Base-by-base conservation (phyloP, 2,797 vertebrate genomes). In the Manis javanica region DNA sequence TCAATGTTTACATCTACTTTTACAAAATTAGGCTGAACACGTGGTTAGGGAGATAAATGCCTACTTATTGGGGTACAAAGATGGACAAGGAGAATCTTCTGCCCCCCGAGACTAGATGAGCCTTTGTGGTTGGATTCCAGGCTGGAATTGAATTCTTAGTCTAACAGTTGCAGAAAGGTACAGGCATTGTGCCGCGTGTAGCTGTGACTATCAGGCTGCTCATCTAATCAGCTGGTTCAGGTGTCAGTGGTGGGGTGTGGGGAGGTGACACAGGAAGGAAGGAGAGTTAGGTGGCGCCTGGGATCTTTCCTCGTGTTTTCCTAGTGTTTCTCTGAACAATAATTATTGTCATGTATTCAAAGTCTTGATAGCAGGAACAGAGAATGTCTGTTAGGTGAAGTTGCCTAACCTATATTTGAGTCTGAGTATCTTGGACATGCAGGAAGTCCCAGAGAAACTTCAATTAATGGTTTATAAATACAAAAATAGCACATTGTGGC, bases 111-210 rank as follows among this genome's bases (percentile, higher is more conserved):
- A 31, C 63, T 61, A 15, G 6, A 46, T 7, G 19, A 72, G 21
- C 37, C 26, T 29, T 37, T 92, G 34, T 85, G 29, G 8, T 53
- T 53, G 91, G 26, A 49, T 69, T 91, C n/a, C 23, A 3, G 59
- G 61, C 63, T 81, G 69, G 90, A 95, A 51, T 0, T 66, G 92
- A 94, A 49, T 93, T 95, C 63, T 79, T 49, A 15, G 26, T 34
- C 53, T 78, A 90, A 91, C 21, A 84, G 77, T 87, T 96, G 49
- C 78, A 96, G 72, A 2, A 13, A 61, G 31, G 95, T 89, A 46
- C 53, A 82, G 59, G 86, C 94, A 18, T 29, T 55, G 42, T 69
- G 7, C 12, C 57, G 64, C 34, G 81, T 79, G 55, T 74, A 59
- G n/a, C 85, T 93, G 51, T 87, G 42, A 46, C 21, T 55, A 5